phyloP scores from a whole-genome alignment of 2,113 vertebrate genomes.

The Etheostoma cragini region DNA sequence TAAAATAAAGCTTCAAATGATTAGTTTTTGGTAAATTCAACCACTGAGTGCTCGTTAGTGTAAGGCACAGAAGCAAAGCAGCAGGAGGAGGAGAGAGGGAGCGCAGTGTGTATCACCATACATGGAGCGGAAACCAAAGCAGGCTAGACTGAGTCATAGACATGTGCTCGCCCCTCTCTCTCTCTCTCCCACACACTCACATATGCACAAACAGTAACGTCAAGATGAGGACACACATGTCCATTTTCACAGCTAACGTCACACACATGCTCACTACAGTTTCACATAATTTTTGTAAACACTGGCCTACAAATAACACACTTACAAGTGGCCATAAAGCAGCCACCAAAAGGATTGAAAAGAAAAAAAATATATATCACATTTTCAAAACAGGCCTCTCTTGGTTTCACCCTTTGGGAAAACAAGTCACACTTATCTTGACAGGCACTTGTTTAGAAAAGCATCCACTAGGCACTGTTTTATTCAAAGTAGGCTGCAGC shows the following conservation, averaged over 20 bases:
- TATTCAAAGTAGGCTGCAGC: conserved; percentile 21
- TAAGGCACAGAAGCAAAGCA: conserved; percentile 61
- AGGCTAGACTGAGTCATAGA: conserved; percentile 79
- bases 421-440: conserved; percentile 61
- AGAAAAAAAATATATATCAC: conserved; percentile 10
- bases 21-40: conserved; percentile 32
- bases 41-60: conserved; percentile 40
- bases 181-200: conserved; percentile 9
- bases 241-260: conserved; percentile 56
- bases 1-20: conserved; percentile 44
- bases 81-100: conserved; percentile 43
- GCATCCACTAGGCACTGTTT: conserved; percentile 48
- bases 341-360: conserved; percentile 43
- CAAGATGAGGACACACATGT: conserved; percentile 48
- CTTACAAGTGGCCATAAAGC: conserved; percentile 74
- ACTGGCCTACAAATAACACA: conserved; percentile 46
- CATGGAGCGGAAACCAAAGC: conserved; percentile 85
- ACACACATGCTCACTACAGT: conserved; percentile 26
- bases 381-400: conserved; percentile 54
- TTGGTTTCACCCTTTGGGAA: conserved; percentile 52
- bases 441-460: conserved; percentile 57
- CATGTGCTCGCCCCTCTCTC: conserved; percentile 30
- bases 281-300: conserved; percentile 55
- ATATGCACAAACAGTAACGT: conserved; percentile 48
- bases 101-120: conserved; percentile 79